Base-by-base conservation (phyloP, 1,140 invertebrate species). In the Panonychus citri region DNA sequence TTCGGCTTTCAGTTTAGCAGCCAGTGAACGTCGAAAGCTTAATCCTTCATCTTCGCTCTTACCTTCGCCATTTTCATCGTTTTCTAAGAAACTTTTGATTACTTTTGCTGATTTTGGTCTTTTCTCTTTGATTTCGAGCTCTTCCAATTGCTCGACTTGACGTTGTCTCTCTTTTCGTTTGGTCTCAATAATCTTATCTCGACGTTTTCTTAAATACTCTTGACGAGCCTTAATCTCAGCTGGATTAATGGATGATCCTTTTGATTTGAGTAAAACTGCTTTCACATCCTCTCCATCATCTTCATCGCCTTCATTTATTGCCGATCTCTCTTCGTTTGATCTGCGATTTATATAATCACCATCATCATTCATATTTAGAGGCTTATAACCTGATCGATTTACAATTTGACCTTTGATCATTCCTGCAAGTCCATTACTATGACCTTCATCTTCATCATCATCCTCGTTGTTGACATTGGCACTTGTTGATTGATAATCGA, bases 171-270 rank as follows among this genome's bases (percentile, higher is more conserved):
- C 85, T 67, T 82, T 76, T 66, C 83, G 83, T 66, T 93, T 93
- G 63, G 91, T 66, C 19, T 82, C 81, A 30, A 93, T 73, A 21
- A 94, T 74, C 66, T 90, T 88, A 67, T 93, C 87, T 27, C 88
- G 74, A 67, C 90, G 86, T 49, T 81, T 75, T 30, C 82, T 78
- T 26, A 94, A 69, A 67, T 89, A 91, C 62, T 84, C 76, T 64
- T 85, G 82, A 1, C 87, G 73, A 55, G 79, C 78, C 58, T 76
- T 74, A n/a, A 90, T 69, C 62, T 91, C 85, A 53, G 77, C 76
- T 21, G 66, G 64, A 55, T 62, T 63, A 50, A 72, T 42, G 30
- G 30, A 7, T 34, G 30, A 12, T 34, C 30, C 30, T 34, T 34
- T 34, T 34, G 30, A 12, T 12, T 34, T 34, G 12, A 34, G 30